Conservation (phyloP, 2,113 vertebrate species). For the Triplophysa siluroides region DNA sequence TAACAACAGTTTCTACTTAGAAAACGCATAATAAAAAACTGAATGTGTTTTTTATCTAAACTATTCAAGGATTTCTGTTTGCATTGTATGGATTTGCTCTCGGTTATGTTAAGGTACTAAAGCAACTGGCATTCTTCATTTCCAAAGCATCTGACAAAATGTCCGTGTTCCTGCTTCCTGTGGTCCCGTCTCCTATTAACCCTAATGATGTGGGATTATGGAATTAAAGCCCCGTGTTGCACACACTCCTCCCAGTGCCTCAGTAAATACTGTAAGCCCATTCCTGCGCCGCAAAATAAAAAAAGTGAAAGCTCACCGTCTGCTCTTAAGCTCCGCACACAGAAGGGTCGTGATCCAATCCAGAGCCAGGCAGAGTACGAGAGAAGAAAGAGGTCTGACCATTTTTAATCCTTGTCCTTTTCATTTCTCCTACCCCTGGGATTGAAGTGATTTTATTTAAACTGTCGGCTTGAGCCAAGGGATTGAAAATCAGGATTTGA, state of each 20-base stretch:
- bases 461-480: constrained; percentile 88
- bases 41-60: not conserved
- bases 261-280: constrained; percentile 89
- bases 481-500: constrained; percentile 90
- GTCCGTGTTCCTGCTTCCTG: constrained; percentile 72
- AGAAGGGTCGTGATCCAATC: constrained; percentile 86
- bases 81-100: not conserved
- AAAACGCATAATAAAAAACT: too few species aligned
- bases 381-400: constrained; percentile 76
- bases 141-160: constrained; percentile 38
- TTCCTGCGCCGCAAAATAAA: constrained; percentile 72
- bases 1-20: too few species aligned
- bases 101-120: not conserved
- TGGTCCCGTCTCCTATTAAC: constrained; percentile 80
- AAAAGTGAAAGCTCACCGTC: constrained; percentile 87
- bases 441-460: constrained; percentile 93
- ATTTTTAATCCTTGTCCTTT: constrained; percentile 93
- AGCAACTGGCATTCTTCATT: not conserved
- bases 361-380: constrained; percentile 83
- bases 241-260: constrained; percentile 85
- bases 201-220: constrained; percentile 86
- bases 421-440: constrained; percentile 88
- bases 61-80: not conserved
- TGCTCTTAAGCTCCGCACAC: constrained; percentile 85
- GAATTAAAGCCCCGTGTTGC: constrained; percentile 83